Percentiles rank a stretch among this genome's conserved stretches.
Evolutionary conservation across 92 coral and sea anemone species (phyloP).

Genomic region (Zoanthus sociatus): DNA sequence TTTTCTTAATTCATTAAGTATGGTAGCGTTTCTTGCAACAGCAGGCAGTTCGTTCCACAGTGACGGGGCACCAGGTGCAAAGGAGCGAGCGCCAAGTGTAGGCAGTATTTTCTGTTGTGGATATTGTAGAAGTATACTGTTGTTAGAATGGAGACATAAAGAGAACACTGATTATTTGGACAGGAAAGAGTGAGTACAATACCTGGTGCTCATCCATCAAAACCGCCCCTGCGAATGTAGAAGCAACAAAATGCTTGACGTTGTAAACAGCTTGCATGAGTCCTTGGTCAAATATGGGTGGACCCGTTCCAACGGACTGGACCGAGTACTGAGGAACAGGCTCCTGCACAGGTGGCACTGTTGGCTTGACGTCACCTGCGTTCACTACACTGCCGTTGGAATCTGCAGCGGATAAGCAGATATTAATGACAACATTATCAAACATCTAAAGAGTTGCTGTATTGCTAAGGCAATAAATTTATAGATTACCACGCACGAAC

Average conservation of each 20-base stretch:
- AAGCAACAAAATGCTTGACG: slow-evolving; percentile 77
- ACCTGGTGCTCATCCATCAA: slow-evolving; percentile 90
- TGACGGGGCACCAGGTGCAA: too few species aligned
- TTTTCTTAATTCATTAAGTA: neutral
- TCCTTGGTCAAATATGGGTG: slow-evolving; percentile 54
- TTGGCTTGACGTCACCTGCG: slow-evolving; percentile 52
- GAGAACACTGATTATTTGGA: too few species aligned
- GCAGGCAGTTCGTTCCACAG: too few species aligned
- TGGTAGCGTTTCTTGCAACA: too few species aligned
- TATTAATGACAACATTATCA: neutral
- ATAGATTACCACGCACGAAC: too few species aligned
- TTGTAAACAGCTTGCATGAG: slow-evolving; percentile 72
- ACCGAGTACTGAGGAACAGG: slow-evolving; percentile 24
- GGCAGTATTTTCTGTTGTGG: too few species aligned
- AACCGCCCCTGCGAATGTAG: slow-evolving; percentile 87
- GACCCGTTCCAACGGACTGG: slow-evolving; percentile 20
- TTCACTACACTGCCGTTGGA: neutral
- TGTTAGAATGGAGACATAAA: too few species aligned
- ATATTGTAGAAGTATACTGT: too few species aligned
- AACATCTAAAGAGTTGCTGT: too few species aligned
- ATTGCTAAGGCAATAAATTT: too few species aligned
- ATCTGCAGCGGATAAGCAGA: slow-evolving; percentile 15
- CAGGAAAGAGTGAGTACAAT: neutral
- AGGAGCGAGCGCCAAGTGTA: too few species aligned
- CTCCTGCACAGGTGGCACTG: slow-evolving; percentile 38